Base-by-base conservation (phyloP, 2,113 vertebrate species). In the Amblyornis subalaris region DNA sequence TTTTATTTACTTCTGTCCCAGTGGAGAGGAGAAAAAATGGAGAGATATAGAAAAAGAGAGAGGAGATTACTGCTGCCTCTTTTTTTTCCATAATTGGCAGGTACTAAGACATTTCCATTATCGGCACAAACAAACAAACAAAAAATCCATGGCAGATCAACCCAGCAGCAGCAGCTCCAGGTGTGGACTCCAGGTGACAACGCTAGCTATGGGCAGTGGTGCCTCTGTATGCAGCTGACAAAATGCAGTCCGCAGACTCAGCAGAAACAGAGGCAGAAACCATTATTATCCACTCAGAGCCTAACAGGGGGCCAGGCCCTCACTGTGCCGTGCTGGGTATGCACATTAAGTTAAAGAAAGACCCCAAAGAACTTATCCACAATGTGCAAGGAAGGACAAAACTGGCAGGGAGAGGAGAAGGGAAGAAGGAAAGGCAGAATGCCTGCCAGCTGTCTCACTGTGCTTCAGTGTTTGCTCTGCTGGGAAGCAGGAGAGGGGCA, bases 1-100 rank as follows among this genome's bases (percentile, higher is more conserved):
- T 94, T 97, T 95, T 96, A 96, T 95, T 96, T 96, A 95, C 85
- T 93, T 94, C 76, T 96, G 74, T 93, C 93, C 79, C 93, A 87
- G 78, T 0, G 4, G 93, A 94, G 79, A 95, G 42, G 3, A 85
- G 36, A 35, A 93, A 83, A 93, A 90, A 86, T 33, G 2, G 47
- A 90, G 48, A 79, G 26, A 79, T 55, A 69, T 0, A 87, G 70
- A 85, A 82, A 86, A 75, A 77, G 42, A 89, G 69, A 91, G 48
- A 80, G 64, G 36, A 91, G 77, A 88, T 91, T 81, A 90, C 7
- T 23, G 51, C 75, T 85, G 64, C 50, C 54, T 89, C 14, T 48
- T 85, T 71, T 80, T 73, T 57, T 28, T 47, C 7, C 47, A 42
- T 94, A 94, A 87, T 90, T 93, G 82, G 77, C 91, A 94, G 92